A percentile compares a stretch with the other conserved stretches of the same genome.
These are phyloP conservation scores for Oxycera nigricornis DNA, from an alignment of 2,888 invertebrate genomes.

Conservation along the genomic window DNA sequence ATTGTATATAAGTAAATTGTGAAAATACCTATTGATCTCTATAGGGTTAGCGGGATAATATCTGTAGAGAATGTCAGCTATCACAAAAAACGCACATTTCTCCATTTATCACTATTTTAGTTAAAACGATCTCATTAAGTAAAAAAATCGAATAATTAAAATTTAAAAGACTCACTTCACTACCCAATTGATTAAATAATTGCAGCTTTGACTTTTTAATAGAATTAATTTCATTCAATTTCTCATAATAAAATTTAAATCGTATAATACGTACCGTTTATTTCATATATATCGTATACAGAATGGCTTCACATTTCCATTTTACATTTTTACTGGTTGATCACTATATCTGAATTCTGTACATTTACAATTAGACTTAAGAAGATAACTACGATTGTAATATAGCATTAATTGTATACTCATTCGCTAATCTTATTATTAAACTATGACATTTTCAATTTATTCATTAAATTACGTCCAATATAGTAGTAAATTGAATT, in stretches of 20 bases:
- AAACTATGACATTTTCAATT: slow-evolving; percentile 4
- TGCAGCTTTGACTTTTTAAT: background rate
- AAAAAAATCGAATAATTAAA: no score
- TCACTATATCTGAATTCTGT: slow-evolving; percentile 33
- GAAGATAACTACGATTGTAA: slow-evolving; percentile 29
- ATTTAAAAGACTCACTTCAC: no score
- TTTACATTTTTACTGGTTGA: slow-evolving; percentile 30
- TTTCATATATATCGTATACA: slow-evolving; percentile 46
- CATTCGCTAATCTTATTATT: slow-evolving; percentile 5
- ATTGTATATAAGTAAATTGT: no score
- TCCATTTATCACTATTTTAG: no score
- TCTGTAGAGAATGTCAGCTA: no score
- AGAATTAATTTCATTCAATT: background rate
- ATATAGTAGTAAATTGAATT: slow-evolving; percentile 10
- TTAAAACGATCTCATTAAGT: no score
- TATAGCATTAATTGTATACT: slow-evolving; percentile 6
- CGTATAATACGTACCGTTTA: slow-evolving; percentile 31
- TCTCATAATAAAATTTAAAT: background rate
- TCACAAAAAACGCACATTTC: no score
- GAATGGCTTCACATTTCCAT: slow-evolving; percentile 42
- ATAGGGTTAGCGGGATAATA: no score
- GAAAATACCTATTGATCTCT: no score
- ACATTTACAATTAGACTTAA: slow-evolving; percentile 39
- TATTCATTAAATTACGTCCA: slow-evolving; percentile 14
- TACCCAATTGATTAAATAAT: no score